These are phyloP conservation scores for Gastrophryne carolinensis DNA, from an alignment of 2,797 vertebrate species.

Conservation along the genomic window DNA sequence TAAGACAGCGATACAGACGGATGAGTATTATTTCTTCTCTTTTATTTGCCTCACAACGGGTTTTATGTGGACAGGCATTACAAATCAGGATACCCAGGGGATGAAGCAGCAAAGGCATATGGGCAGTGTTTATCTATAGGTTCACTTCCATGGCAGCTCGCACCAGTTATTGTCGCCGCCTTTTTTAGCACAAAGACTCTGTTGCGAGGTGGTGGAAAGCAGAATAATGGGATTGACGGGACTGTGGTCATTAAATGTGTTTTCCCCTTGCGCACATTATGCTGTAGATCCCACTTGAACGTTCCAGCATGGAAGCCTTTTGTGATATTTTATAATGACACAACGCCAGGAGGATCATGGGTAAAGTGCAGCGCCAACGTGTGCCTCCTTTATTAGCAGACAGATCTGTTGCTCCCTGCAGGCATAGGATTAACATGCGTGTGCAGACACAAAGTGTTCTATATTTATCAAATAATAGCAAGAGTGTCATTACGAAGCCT, in stretches of 20 bases:
- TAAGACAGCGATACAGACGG: too few relatives aligned
- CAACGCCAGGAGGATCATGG: constrained; percentile 1
- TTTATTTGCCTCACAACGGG: too few relatives aligned
- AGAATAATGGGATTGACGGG: background rate
- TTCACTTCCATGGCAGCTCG: too few relatives aligned
- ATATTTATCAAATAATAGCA: constrained; percentile 42
- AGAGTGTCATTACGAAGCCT: constrained; percentile 30
- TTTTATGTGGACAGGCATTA: too few relatives aligned
- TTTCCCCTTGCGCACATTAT: background rate
- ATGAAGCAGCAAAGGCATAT: too few relatives aligned
- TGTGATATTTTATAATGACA: constrained; percentile 21
- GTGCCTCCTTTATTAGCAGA: constrained; percentile 4
- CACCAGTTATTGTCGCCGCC: background rate
- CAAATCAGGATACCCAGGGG: too few relatives aligned
- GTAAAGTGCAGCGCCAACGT: background rate
- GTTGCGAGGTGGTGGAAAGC: background rate
- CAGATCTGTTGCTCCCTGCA: constrained; percentile 31
- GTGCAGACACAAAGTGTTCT: constrained; percentile 28
- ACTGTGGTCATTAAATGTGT: background rate
- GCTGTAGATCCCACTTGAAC: background rate
- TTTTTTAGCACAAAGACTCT: background rate
- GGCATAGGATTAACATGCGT: constrained; percentile 31
- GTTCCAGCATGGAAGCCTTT: background rate
- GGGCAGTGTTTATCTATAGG: too few relatives aligned
- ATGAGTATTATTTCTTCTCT: too few relatives aligned